Percentiles rank a stretch among this genome's conserved stretches.
Evolutionary conservation across 2,113 vertebrate genomes (phyloP).

Genomic region (Sinocyclocheilus anshuiensis): DNA sequence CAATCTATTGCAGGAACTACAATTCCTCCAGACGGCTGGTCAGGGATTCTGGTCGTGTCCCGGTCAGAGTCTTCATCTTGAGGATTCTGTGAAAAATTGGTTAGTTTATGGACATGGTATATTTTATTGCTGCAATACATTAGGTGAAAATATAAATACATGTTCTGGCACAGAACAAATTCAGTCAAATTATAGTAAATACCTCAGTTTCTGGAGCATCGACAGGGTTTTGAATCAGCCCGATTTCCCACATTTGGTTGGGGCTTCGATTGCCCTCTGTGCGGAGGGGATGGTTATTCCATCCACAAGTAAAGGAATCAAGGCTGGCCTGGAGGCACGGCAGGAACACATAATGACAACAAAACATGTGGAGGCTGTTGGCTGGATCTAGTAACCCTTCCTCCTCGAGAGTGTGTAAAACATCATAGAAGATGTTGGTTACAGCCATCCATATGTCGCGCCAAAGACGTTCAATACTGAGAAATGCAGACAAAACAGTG

Average conservation of each 20-base stretch:
- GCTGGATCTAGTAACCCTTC: conserved; percentile 13
- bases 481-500: neutral
- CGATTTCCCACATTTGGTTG: conserved; percentile 29
- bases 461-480: conserved; percentile 38
- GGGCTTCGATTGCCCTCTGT: conserved; percentile 30
- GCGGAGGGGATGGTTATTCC: conserved; percentile 38
- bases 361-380: conserved; percentile 31
- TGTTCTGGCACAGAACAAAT: neutral
- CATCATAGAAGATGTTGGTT: conserved; percentile 29
- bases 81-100: neutral
- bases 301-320: conserved; percentile 14
- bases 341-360: conserved; percentile 39
- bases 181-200: neutral
- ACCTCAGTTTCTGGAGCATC: neutral
- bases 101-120: neutral
- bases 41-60: neutral
- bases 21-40: too few relatives aligned
- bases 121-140: neutral
- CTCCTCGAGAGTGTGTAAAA: conserved; percentile 42
- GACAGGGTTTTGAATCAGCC: neutral
- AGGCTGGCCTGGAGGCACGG: conserved; percentile 33
- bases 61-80: neutral
- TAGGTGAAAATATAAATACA: neutral
- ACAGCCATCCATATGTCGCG: conserved; percentile 27
- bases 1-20: too few relatives aligned